Base-by-base conservation (phyloP, 92 coral and sea anemone species). In the Parazoanthus darwini region DNA sequence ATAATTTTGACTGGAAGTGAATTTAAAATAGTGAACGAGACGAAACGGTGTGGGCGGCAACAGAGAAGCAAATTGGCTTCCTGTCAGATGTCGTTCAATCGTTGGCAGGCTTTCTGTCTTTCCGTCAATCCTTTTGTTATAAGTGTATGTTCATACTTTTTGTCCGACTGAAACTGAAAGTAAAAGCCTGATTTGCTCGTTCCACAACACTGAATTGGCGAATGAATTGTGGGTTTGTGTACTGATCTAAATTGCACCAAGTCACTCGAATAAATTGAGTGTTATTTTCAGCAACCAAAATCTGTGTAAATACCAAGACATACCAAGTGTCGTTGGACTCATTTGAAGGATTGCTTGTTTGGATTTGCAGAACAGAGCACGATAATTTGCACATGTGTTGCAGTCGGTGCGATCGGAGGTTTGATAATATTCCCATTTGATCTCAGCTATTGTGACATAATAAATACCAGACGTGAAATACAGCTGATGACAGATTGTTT, bases 21-120 rank as follows among this genome's bases (percentile, higher is more conserved):
- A 76, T 5, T 74, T 2, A 14, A 35, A 9, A 5, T 10, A 13
- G 44, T 73, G 78, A 6, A 33, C 22, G 78, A 37, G 78, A 73
- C 78, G 79, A 74, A 36, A 74, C n/a, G 78, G 18, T 75, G 79
- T 75, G 79, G 79, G 79, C 79, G 79, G 79, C 79, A 75, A 75
- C 79, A 8, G 10, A 8, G 18, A 36, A 36, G 66, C 22, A 15
- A 74, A 35, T 33, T 74, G 80, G 80, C 80, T 76, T 76, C 54
- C 80, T 76, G 50, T 76, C 54, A 76, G 51, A 76, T 20, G 2
- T 15, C 58, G 59, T 54, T 54, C 59, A 54, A 6, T 76, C 51
- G 46, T 1, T 39, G 46, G 44, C 79, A 74, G 8, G 44, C 48
- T 74, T 74, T 22, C 42, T 42, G 18, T 0, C 13, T 74, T 36